Base-by-base conservation (phyloP, 2,797 vertebrate genomes). In the Epinephelus coioides region DNA sequence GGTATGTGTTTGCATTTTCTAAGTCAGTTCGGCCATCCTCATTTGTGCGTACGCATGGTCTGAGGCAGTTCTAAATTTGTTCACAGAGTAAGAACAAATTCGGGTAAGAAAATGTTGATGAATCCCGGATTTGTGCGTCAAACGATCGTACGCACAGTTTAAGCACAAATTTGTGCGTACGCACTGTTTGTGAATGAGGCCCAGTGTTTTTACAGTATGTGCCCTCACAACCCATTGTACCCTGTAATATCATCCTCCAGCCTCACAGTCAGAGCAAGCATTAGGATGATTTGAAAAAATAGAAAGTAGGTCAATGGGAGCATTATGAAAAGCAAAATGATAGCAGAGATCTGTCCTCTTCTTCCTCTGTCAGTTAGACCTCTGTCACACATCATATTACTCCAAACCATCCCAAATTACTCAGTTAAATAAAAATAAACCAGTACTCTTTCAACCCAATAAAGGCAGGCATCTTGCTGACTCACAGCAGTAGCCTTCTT, bases 401-500 rank as follows among this genome's bases (percentile, higher is more conserved):
- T 82, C 70, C 81, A 78, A 84, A 84, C 55, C 61, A 46, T 82
- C 68, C 38, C 43, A 72, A 83, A 88, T 92, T 74, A 85, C 73
- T 85, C 75, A 69, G 81, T 84, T 23, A 73, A 78, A 80, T 69
- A 44, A 72, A 69, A 68, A 43, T 78, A 71, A 82, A 77, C 76
- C 86, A 27, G 71, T 61, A 67, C 83, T 88, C 78, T 68, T 88
- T 92, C 92, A 93, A 94, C 89, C 89, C 85, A 83, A 88, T 92
- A 76, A 91, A 91, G 76, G 44, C 82, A 71, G 83, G 79, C 87
- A 89, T 92, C 76, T 89, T 92, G 94, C 92, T 94, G 94, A 95
- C 90, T 95, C 93, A 94, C 61, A 5, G 88, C 88, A 69, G 87
- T 78, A 78, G 85, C 78, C 82, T 78, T 89, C 87, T 89, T 76